These are phyloP conservation scores for Drepana falcataria DNA, from an alignment of 2,888 invertebrate species.

Conservation along the genomic window DNA sequence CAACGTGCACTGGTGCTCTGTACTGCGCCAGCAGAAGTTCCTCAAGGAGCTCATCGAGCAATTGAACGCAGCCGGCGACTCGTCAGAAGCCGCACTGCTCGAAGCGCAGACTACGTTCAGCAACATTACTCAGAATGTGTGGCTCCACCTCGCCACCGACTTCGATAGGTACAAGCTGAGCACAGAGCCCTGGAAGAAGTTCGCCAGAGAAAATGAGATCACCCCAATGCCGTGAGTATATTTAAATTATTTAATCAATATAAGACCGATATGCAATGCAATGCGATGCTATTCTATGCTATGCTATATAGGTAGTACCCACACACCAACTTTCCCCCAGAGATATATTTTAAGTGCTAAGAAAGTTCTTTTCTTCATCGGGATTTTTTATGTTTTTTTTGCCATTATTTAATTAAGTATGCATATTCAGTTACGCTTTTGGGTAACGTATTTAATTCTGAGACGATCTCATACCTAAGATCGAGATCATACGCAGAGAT, in stretches of 20 bases:
- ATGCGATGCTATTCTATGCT: too few relatives aligned
- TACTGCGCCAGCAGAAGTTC: conserved; percentile 88
- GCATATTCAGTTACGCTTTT: too few relatives aligned
- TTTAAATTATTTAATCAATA: not conserved
- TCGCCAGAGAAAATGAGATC: conserved; percentile 46
- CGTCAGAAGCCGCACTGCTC: conserved; percentile 58
- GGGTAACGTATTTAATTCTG: too few relatives aligned
- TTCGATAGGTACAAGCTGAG: conserved; percentile 79
- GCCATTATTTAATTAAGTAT: too few relatives aligned
- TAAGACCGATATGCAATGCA: too few relatives aligned
- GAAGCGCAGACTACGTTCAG: conserved; percentile 80
- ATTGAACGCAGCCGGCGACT: conserved; percentile 71
- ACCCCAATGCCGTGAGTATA: conserved; percentile 41
- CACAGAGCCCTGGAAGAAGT: conserved; percentile 74
- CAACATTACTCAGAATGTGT: conserved; percentile 78
- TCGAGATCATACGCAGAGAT: too few relatives aligned
- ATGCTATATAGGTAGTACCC: too few relatives aligned
- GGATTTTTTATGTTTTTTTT: too few relatives aligned
- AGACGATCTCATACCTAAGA: too few relatives aligned
- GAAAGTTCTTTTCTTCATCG: too few relatives aligned
- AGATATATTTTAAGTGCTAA: too few relatives aligned
- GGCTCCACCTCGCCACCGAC: conserved; percentile 86
- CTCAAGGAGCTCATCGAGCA: conserved; percentile 82
- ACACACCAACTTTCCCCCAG: too few relatives aligned
- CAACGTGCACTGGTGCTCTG: conserved; percentile 84